Conservation (phyloP, 2,888 invertebrate species). For the Stratiomys singularior region DNA sequence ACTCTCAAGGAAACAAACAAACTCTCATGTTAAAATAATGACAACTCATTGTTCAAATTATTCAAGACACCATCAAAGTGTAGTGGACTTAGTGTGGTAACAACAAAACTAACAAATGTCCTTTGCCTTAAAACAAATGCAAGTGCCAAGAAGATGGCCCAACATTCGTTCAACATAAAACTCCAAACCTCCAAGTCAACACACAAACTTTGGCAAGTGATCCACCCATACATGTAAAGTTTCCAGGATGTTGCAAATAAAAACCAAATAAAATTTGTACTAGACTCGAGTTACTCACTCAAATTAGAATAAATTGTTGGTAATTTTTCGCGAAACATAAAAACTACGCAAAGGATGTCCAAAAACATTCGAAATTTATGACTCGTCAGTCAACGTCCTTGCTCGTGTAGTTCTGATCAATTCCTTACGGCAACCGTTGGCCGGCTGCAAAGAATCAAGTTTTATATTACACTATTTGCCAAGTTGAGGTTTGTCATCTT, state of each 20-base stretch:
- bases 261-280: conserved; percentile 24
- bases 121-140: too few relatives aligned
- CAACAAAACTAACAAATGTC: too few relatives aligned
- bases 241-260: background rate
- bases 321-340: conserved; percentile 30
- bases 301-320: conserved; percentile 42
- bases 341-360: conserved; percentile 33
- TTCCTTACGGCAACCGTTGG: background rate
- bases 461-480: conserved; percentile 3
- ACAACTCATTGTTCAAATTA: too few relatives aligned
- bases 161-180: background rate
- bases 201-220: too few relatives aligned
- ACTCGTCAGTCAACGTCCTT: background rate
- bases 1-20: too few relatives aligned
- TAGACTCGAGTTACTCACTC: conserved; percentile 20
- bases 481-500: background rate
- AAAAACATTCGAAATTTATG: conserved; percentile 22
- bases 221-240: background rate
- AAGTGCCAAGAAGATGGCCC: too few relatives aligned
- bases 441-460: background rate
- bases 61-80: too few relatives aligned
- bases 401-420: conserved; percentile 24
- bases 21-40: too few relatives aligned
- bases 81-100: too few relatives aligned
- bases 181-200: background rate